Evolutionary conservation across 1,140 invertebrate genomes (phyloP).

Genomic region (Drosophila asahinai): DNA sequence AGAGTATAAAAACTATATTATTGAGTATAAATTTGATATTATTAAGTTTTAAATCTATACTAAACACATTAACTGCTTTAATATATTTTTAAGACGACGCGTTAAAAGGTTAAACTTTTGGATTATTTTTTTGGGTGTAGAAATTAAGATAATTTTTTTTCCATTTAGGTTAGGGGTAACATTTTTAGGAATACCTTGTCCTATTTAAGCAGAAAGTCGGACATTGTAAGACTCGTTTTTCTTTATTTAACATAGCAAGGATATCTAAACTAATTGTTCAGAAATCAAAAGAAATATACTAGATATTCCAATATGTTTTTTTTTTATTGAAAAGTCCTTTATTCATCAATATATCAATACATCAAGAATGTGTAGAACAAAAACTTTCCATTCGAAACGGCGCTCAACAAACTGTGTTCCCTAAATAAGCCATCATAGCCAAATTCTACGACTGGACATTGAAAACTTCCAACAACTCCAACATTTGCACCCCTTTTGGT

Average conservation of each 20-base stretch:
- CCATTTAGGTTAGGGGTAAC: no score
- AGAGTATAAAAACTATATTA: no score
- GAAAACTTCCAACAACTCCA: constrained; percentile 47
- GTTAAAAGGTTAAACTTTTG: no score
- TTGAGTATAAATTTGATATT: no score
- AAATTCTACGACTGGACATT: constrained; percentile 11
- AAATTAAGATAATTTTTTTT: no score
- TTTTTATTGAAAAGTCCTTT: constrained; percentile 60
- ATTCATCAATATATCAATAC: constrained; percentile 63
- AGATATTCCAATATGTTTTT: no score
- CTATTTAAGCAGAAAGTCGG: background rate
- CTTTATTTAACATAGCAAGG: constrained; percentile 4
- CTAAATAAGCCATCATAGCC: constrained; percentile 15
- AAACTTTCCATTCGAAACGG: constrained; percentile 28
- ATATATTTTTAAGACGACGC: no score
- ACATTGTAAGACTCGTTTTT: background rate
- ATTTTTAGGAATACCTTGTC: background rate
- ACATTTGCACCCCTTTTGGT: constrained; percentile 52
- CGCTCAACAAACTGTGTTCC: constrained; percentile 44
- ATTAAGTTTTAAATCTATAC: no score
- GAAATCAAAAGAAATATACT: background rate
- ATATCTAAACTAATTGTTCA: constrained; percentile 1
- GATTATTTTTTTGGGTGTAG: no score
- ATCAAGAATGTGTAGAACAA: constrained; percentile 43
- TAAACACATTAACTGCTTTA: no score